Base-by-base conservation (phyloP, 2,797 vertebrate species). In the Semaprochilodus insignis region DNA sequence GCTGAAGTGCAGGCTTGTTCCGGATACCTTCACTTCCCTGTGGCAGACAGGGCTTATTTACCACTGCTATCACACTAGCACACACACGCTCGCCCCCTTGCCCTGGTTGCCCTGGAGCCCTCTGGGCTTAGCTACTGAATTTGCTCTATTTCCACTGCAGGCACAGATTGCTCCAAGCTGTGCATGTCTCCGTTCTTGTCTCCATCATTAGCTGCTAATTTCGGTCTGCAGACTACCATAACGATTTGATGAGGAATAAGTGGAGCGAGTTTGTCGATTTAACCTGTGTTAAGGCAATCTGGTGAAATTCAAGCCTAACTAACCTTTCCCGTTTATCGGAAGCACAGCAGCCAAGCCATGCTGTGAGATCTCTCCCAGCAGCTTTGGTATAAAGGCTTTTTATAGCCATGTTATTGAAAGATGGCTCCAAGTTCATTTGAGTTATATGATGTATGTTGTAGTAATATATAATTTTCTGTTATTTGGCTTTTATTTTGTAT, bases 221-320 rank as follows among this genome's bases (percentile, higher is more conserved):
- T 88, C 81, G 70, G 75, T 81, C 84, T 81, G 57, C 67, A 81
- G n/a, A 52, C 80, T 15, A 19, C 71, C 81, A 78, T 74, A 51
- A 78, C 84, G 80, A 81, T 78, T 76, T 83, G 75, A 88, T 86
- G 76, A 86, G 15, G 27, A 67, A 25, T 79, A 87, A 87, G 79
- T 86, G 74, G 77, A 51, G 51, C 55, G 70, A 81, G 84, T 74
- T 81, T 84, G 74, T 71, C 23, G 82, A 72, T 78, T 78, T 86
- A 72, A 81, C 70, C 71, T 62, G 65, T 71, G 77, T 72, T 36
- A 72, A 77, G 73, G 59, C 77, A 83, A 73, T 87, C 67, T 85
- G 54, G 62, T 60, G 23, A 8, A 3, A 40, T 67, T 65, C 8
- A 34, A 17, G 67, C 62, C 78, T 73, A 54, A 70, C 40, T 54